phyloP scores from a whole-genome alignment of 1,140 invertebrate species.

The Caenorhabditis brenneri region DNA sequence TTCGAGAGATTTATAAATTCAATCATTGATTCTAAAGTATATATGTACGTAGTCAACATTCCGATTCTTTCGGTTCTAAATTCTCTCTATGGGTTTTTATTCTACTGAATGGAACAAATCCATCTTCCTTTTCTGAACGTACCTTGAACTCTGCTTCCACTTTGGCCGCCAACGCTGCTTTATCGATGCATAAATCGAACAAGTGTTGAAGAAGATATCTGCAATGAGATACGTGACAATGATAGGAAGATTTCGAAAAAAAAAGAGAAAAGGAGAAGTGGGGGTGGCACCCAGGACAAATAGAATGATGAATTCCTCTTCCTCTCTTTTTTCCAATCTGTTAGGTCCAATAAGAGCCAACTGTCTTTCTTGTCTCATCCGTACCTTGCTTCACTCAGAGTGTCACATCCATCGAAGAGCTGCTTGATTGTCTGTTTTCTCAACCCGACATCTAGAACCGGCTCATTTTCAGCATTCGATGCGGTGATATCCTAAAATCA shows the following conservation, averaged over 20 bases:
- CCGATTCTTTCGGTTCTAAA: background rate
- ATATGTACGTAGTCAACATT: too few relatives aligned
- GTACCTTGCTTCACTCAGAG: slow-evolving; percentile 28
- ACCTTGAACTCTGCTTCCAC: slow-evolving; percentile 50
- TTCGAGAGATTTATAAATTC: too few relatives aligned
- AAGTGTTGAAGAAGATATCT: slow-evolving; percentile 49
- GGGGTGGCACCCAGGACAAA: slow-evolving; percentile 1
- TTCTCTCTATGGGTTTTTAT: background rate
- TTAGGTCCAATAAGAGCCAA: slow-evolving; percentile 20
- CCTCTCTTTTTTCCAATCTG: background rate
- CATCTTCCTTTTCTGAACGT: background rate
- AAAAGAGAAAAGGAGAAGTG: background rate
- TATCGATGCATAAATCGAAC: slow-evolving; percentile 45
- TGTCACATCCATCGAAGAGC: slow-evolving; percentile 40
- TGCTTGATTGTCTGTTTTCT: slow-evolving; percentile 36
- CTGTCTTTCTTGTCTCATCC: background rate
- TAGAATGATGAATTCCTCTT: background rate
- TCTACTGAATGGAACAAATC: background rate
- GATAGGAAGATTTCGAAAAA: background rate
- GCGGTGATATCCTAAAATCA: slow-evolving; percentile 16
- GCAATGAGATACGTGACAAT: slow-evolving; percentile 28
- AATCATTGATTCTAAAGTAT: too few relatives aligned
- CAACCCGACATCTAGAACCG: background rate
- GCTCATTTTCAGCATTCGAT: background rate
- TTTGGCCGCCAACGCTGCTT: slow-evolving; percentile 39